phyloP scores from a whole-genome alignment of 2,113 vertebrate species.

The Enhydra lutris region DNA sequence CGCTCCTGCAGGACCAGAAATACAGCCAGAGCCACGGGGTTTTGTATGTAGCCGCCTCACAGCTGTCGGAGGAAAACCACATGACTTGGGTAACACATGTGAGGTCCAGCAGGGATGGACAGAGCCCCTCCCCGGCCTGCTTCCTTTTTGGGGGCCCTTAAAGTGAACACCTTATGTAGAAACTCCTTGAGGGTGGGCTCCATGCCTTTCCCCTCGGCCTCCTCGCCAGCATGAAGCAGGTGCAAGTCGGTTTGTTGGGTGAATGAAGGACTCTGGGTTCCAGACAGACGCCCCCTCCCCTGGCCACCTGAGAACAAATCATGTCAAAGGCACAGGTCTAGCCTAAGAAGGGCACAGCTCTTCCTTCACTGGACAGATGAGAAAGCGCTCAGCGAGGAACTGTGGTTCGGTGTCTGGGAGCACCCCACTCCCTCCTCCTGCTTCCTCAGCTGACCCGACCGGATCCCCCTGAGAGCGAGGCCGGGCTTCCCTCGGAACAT shows the following conservation, averaged over 20 bases:
- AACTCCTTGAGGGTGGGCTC: background rate
- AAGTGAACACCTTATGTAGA: background rate
- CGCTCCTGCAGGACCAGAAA: background rate
- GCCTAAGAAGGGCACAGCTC: background rate
- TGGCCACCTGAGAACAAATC: background rate
- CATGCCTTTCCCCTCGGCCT: background rate
- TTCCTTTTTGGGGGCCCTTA: background rate
- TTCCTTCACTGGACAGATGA: background rate
- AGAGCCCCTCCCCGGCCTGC: background rate
- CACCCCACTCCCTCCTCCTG: too few relatives aligned
- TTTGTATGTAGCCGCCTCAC: background rate
- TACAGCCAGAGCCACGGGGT: background rate
- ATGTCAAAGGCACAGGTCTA: accelerated
- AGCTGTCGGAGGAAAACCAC: background rate
- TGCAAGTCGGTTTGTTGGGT: background rate
- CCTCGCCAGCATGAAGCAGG: background rate
- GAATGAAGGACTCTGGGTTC: background rate
- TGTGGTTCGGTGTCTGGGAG: accelerated
- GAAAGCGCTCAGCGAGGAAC: too few relatives aligned
- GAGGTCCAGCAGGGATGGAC: background rate
- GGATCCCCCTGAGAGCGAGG: background rate
- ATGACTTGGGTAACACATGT: background rate
- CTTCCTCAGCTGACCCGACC: background rate
- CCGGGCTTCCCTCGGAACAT: background rate
- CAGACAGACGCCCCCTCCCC: accelerated